Percentiles rank a stretch among this genome's conserved stretches.
Conservation (phyloP, 2,888 invertebrate species). For the Pharmacophagus antenor region DNA sequence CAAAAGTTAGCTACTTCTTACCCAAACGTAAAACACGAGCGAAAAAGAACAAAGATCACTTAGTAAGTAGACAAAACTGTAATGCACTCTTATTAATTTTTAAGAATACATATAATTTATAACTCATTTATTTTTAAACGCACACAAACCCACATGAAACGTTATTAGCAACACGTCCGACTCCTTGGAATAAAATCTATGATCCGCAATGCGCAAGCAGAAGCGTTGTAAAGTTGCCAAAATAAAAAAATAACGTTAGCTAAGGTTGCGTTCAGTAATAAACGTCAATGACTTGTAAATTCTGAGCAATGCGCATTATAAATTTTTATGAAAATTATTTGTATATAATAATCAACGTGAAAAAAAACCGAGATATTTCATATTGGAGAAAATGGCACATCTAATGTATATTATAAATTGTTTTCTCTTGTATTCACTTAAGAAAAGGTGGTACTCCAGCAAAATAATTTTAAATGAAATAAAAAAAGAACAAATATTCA, state of each 20-base stretch:
- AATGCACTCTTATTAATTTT: neutral
- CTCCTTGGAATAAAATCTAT: neutral
- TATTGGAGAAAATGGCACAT: too few relatives aligned
- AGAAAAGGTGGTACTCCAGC: too few relatives aligned
- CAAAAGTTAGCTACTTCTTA: slow-evolving; percentile 11
- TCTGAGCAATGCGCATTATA: too few relatives aligned
- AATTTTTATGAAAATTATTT: too few relatives aligned
- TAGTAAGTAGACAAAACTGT: neutral
- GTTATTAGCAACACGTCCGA: neutral
- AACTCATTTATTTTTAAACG: too few relatives aligned
- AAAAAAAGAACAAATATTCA: too few relatives aligned
- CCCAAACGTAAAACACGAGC: slow-evolving; percentile 6
- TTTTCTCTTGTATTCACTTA: too few relatives aligned
- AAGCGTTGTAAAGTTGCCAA: slow-evolving; percentile 22
- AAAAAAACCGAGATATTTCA: too few relatives aligned
- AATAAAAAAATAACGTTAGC: slow-evolving; percentile 4
- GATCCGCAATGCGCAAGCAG: neutral
- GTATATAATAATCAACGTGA: too few relatives aligned
- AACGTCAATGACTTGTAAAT: too few relatives aligned
- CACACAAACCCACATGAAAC: neutral
- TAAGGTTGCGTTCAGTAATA: slow-evolving; percentile 14
- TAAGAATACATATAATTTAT: neutral
- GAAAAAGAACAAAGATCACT: slow-evolving; percentile 21
- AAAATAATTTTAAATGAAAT: too few relatives aligned
- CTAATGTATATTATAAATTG: too few relatives aligned